These are phyloP conservation scores for Marmota monax DNA, from an alignment of 2,113 vertebrate genomes.

Conservation along the genomic window DNA sequence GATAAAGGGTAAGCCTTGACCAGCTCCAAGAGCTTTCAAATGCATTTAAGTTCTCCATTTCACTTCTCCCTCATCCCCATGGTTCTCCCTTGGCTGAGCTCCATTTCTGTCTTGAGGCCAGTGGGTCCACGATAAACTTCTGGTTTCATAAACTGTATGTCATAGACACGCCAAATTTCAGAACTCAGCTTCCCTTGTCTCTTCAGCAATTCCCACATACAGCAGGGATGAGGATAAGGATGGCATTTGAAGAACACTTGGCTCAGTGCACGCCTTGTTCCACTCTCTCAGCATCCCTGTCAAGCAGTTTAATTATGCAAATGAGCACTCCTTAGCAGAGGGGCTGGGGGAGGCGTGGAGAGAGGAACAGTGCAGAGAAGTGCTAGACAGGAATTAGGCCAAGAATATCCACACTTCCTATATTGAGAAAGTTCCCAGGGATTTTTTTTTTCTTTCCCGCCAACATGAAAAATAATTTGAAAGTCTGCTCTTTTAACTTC, in stretches of 20 bases:
- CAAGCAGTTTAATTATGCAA: conserved; percentile 74
- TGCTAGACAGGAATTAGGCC: conserved; percentile 78
- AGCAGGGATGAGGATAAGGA: neutral
- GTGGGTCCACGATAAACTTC: neutral
- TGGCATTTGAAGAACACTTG: conserved; percentile 69
- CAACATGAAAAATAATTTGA: conserved; percentile 70
- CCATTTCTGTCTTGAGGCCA: neutral
- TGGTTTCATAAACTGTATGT: conserved; percentile 1
- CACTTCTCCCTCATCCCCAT: neutral
- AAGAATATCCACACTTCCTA: conserved; percentile 75
- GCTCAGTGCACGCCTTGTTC: conserved; percentile 26
- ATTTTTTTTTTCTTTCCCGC: conserved; percentile 19
- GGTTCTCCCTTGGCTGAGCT: neutral
- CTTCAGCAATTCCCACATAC: neutral
- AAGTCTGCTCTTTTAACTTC: conserved; percentile 71
- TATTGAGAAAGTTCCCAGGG: conserved; percentile 49
- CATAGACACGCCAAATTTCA: neutral
- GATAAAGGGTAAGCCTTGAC: neutral
- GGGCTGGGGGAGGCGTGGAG: conserved; percentile 58
- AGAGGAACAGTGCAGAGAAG: conserved; percentile 58
- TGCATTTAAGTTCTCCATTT: neutral
- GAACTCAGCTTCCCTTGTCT: neutral
- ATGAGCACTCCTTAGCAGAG: conserved; percentile 61
- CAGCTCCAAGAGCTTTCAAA: neutral
- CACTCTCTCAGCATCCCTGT: conserved; percentile 25